phyloP scores from a whole-genome alignment of 2,888 invertebrate genomes.

The Maniola hyperantus region DNA sequence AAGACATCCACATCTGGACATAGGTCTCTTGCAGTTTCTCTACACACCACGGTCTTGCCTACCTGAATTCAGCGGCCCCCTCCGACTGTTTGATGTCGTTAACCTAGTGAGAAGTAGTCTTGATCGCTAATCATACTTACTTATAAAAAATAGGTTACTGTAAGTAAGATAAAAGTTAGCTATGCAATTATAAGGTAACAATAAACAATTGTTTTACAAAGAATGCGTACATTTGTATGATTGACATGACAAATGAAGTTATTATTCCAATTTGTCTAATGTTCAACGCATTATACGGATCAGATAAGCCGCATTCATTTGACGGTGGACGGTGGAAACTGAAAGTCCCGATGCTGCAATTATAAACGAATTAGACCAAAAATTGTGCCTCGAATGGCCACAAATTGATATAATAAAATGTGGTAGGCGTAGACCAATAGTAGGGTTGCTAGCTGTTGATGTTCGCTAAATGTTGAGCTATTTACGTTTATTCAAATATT shows the following conservation, averaged over 20 bases:
- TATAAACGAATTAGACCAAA: slow-evolving; percentile 80
- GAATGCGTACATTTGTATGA: slow-evolving; percentile 16
- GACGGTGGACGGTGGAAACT: slow-evolving; percentile 56
- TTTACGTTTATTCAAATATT: background rate
- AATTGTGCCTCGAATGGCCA: slow-evolving; percentile 78
- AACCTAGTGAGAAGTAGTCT: too few relatives aligned
- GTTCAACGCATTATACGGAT: slow-evolving; percentile 35
- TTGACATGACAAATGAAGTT: slow-evolving; percentile 33
- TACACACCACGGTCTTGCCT: too few relatives aligned
- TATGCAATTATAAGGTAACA: background rate
- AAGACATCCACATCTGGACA: background rate
- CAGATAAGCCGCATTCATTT: slow-evolving; percentile 68
- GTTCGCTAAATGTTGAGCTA: background rate
- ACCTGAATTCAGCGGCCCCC: background rate
- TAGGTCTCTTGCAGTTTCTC: background rate
- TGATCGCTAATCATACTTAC: too few relatives aligned
- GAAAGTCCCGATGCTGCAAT: slow-evolving; percentile 72
- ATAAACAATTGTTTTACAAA: slow-evolving; percentile 6
- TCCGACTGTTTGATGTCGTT: background rate
- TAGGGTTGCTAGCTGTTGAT: slow-evolving; percentile 41
- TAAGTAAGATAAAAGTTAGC: background rate
- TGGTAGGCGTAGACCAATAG: slow-evolving; percentile 47
- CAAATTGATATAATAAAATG: slow-evolving; percentile 83
- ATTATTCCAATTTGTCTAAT: slow-evolving; percentile 38
- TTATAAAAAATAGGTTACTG: too few relatives aligned